Base-by-base conservation (phyloP, 2,888 invertebrate species). In the Drosophila nr. perissopoda region DNA sequence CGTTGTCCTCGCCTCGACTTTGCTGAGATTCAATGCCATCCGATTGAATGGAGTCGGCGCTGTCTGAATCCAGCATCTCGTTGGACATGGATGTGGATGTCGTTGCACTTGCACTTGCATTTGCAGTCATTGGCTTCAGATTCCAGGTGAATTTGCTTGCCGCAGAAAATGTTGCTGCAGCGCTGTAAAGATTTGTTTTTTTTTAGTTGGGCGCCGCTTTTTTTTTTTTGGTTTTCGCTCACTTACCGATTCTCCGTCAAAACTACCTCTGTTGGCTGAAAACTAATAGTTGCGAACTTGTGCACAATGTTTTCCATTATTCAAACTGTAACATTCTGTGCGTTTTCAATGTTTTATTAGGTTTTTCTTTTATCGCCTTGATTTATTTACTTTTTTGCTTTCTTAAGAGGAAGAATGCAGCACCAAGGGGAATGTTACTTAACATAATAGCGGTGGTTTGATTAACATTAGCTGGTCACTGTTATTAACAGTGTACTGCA, bases 231-330 rank as follows among this genome's bases (percentile, higher is more conserved):
- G 2, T 13, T 45, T 51, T 67, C 3, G 27, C 10, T n/a, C 34
- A 58, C 74, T 69, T 76, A 92, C 92, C 89, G 68, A 77, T 90
- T 92, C 70, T 89, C 89, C 36, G 84, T 77, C 29, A 83, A 60
- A 60, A 82, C 74, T 51, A 82, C 68, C 66, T 80, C 83, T 71
- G 82, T 77, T 80, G 89, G 67, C 79, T 82, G 82, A 90, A 92
- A 87, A 73, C 71, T 91, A 57, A 92, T 91, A 61, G 84, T 88
- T 33, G 92, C 87, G 63, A 92, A 87, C 61, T 91, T 91, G 58
- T 82, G 87, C 64, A 92, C 90, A 72, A 92, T 90, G 42, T 90
- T 87, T 76, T 92, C 92, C 92, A 92, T 92, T 83, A 77, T 81
- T 71, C 59, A 59, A 25, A 53, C 18, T 72, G 33, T 72, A 65